Evolutionary conservation across 2,113 vertebrate species (phyloP).

Genomic region (Oriolus oriolus): DNA sequence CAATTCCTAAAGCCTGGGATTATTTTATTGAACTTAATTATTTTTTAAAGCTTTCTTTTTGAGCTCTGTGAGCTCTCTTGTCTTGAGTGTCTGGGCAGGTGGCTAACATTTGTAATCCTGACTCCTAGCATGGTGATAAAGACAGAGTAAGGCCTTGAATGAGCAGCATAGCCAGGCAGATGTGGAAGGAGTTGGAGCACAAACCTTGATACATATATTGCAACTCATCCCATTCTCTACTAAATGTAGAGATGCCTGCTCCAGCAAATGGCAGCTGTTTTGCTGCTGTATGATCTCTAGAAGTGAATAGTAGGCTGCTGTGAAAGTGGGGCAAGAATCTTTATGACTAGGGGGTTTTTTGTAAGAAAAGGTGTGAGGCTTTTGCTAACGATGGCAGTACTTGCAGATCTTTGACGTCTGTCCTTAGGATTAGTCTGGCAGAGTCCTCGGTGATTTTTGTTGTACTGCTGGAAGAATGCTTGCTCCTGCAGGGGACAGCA

Average conservation of each 20-base stretch:
- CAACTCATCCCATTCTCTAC: not conserved
- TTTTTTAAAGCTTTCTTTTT: not conserved
- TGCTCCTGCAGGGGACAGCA: not conserved
- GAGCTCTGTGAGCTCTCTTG: not conserved
- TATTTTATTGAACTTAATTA: not conserved
- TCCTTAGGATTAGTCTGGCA: not conserved
- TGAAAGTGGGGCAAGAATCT: not conserved
- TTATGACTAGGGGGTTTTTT: not conserved
- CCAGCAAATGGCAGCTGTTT: not conserved
- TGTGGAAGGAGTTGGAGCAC: not conserved
- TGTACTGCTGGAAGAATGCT: not conserved
- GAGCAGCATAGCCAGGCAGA: not conserved
- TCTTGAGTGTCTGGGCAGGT: not conserved
- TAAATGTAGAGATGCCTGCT: not conserved
- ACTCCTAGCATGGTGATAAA: not conserved
- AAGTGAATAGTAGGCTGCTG: not conserved
- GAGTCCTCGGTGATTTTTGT: not conserved
- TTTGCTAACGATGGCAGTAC: not conserved
- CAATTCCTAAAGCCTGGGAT: not conserved
- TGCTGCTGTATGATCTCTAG: not conserved
- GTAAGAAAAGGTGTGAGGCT: not conserved
- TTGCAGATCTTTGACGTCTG: not conserved
- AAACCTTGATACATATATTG: not conserved
- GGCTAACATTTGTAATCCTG: not conserved
- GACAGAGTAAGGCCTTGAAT: not conserved